Evolutionary conservation across 2,888 invertebrate species (phyloP), one percentile per base, ranked within the genome.

Genomic region (Steinernema hermaphroditum): DNA sequence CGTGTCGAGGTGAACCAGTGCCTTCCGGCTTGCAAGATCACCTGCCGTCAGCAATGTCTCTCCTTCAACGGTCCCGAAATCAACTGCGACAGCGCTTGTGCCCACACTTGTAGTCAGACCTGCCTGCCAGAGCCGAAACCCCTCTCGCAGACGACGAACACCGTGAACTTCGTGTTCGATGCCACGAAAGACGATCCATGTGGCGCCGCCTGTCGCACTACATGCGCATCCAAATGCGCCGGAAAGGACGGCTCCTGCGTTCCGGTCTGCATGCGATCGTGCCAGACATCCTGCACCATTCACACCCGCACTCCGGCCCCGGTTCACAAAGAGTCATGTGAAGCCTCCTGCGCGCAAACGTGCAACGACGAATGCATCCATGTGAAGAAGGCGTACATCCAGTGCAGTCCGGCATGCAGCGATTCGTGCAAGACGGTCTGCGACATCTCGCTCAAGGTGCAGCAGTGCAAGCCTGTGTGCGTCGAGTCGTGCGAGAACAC

Each of bases 11-110:
- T 62, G 62, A 62, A 29, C n/a, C 62, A 62, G 34, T 62, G 62
- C n/a, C 29, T 62, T 9, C 62, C 62, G 62, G 62, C 62, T 19
- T 62, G 62, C 62, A 62, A 62, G n/a, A 62, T 62, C 62, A 62
- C 62, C 1, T 62, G 62, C 19, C 62, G 29, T 16, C 62, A 62
- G 62, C 62, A 62, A 16, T 62, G 62, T 29, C 62, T 29, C 62
- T 62, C 62, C 4, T 62, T 62, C 62, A 62, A 62, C 62, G 62
- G 62, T 16, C 62, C 62, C 27, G 29, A 29, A 32, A 62, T 62
- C 62, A 62, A 62, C 62, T 62, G 62, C 16, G 62, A 62, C 32
- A 62, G 62, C 14, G 62, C 62, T 1, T 62, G 62, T n/a, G 29
- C 62, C 12, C 62, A 62, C 32, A 62, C 62, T 14, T 62, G 62